Base-by-base conservation (phyloP, 2,113 vertebrate genomes). In the Corythornis cristatus region DNA sequence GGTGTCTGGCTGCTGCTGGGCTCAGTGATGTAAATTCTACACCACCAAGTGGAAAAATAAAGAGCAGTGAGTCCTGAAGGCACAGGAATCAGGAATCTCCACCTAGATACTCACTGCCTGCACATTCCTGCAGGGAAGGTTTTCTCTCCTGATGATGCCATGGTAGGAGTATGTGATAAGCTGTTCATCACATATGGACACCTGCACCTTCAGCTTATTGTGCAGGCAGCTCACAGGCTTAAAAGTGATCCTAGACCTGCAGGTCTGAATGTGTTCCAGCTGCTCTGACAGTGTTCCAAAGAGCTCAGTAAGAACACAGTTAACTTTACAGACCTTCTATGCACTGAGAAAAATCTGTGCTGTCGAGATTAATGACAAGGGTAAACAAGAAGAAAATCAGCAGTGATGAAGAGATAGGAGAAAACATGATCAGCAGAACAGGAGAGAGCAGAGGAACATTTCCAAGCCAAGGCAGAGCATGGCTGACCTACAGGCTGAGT, bases 401-500 rank as follows among this genome's bases (percentile, higher is more conserved):
- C 75, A 74, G 68, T 31, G 89, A 93, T 85, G 88, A 92, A 91
- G 53, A 78, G 72, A 88, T 31, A 61, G 73, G 23, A 72, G 42
- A 71, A 66, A 94, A 77, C 64, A 74, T 1, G 14, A 80, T 67
- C 46, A 72, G 78, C 33, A 91, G 84, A 71, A 45, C 19, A 61
- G 51, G 29, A 79, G 81, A 88, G 64, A 71, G 76, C 28, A 62
- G 61, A 89, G 88, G 88, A 85, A 82, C 5, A 3, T 19, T 92
- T 89, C 81, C 91, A 95, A 66, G 64, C 51, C 43, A 51, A 93
- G 79, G 93, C 84, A 73, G 72, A 93, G 80, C n/a, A 37, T 0
- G 58, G 77, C 78, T 96, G 90, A 91, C 86, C 83, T 64, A 67
- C 10, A 19, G n/a, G 54, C 74, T 82, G 88, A 93, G 71, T 92